These are phyloP conservation scores for Arremon aurantiirostris DNA, from an alignment of 2,797 vertebrate genomes.

Conservation along the genomic window DNA sequence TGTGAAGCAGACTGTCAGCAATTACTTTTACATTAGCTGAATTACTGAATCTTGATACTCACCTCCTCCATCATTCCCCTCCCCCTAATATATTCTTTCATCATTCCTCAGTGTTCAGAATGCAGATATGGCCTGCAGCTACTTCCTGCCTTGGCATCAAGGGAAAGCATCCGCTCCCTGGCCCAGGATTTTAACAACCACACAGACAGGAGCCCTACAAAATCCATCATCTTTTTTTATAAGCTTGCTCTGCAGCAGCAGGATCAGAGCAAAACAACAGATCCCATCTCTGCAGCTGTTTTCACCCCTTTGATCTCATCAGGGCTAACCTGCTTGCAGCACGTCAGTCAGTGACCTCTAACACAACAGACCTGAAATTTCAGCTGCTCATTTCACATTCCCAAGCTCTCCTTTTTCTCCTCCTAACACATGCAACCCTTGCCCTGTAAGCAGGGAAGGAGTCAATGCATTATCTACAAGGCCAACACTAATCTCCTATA, in stretches of 20 bases:
- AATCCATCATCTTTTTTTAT: background rate
- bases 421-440: background rate
- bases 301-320: background rate
- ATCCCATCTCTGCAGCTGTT: background rate
- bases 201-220: background rate
- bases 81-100: slow-evolving; percentile 18
- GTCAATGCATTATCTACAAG: background rate
- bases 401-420: background rate
- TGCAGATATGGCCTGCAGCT: background rate
- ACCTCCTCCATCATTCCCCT: background rate
- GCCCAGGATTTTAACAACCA: background rate
- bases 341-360: slow-evolving; percentile 11
- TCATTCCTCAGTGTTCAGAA: background rate
- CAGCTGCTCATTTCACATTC: slow-evolving; percentile 5
- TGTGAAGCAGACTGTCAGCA: slow-evolving; percentile 2
- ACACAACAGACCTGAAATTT: slow-evolving; percentile 24
- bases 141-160: background rate
- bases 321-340: slow-evolving; percentile 14
- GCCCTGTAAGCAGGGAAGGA: background rate
- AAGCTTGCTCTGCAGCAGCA: background rate
- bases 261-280: background rate
- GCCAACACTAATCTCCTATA: background rate
- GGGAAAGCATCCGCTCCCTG: background rate
- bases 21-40: slow-evolving; percentile 49
- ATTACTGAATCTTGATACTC: slow-evolving; percentile 20